These are phyloP conservation scores for Clarias platycephalus DNA, from an alignment of 2,797 vertebrate species.

Conservation along the genomic window DNA sequence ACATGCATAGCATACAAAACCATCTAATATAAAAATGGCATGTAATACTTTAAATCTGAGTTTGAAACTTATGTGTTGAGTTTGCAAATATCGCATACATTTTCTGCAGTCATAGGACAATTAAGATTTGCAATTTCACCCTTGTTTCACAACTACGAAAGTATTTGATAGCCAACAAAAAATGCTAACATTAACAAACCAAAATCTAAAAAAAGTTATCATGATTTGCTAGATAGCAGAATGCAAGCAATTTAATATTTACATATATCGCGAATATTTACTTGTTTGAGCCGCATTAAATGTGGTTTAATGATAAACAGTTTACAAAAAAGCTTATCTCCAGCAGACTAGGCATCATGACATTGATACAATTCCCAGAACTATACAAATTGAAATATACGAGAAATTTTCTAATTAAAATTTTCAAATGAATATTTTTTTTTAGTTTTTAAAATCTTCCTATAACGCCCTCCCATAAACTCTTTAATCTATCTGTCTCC, in stretches of 20 bases:
- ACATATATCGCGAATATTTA: not conserved
- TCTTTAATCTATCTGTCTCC: not conserved
- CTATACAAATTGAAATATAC: not conserved
- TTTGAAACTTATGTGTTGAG: not conserved
- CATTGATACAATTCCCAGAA: not conserved
- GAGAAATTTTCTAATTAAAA: not conserved
- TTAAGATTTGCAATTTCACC: not conserved
- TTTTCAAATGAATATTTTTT: not conserved
- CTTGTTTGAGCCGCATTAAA: not conserved
- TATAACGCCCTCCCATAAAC: not conserved
- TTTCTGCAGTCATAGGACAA: not conserved
- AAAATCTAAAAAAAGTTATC: too few relatives aligned
- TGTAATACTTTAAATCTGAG: not conserved
- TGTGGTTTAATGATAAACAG: not conserved
- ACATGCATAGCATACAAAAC: slow-evolving; percentile 8
- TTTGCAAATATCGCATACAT: not conserved
- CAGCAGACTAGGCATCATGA: too few relatives aligned
- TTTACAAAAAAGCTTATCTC: not conserved
- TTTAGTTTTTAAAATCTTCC: not conserved
- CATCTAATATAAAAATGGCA: not conserved
- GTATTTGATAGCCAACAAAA: not conserved
- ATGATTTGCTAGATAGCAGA: too few relatives aligned
- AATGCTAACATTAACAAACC: not conserved
- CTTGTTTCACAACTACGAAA: not conserved
- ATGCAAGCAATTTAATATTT: too few relatives aligned